Conservation (phyloP, 2,113 vertebrate genomes). For the Noturus placidus region DNA sequence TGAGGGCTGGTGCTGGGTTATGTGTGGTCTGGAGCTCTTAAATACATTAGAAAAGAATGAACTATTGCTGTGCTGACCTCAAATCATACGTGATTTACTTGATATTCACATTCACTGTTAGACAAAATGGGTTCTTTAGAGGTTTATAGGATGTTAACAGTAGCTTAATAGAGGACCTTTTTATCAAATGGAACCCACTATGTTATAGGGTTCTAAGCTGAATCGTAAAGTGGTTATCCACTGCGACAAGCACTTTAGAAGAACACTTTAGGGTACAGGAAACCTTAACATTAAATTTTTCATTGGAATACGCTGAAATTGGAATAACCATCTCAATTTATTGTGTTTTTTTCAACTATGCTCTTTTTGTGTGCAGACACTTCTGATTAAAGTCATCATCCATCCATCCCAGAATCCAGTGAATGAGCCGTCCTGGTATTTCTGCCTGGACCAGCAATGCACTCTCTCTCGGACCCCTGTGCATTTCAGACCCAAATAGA, state of each 20-base stretch:
- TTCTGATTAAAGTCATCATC: constrained; percentile 18
- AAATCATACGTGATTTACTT: neutral
- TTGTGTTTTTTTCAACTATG: no score
- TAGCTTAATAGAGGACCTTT: neutral
- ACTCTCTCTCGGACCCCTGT: constrained; percentile 23
- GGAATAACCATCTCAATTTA: neutral
- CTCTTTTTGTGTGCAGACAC: constrained; percentile 13
- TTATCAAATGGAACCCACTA: neutral
- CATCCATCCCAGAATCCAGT: constrained; percentile 22
- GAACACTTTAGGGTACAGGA: neutral
- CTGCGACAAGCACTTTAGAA: neutral
- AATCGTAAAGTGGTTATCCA: neutral
- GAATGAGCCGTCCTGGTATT: constrained; percentile 35
- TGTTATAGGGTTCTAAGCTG: neutral
- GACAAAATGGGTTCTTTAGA: neutral
- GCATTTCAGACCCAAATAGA: constrained; percentile 46
- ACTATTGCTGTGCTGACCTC: neutral
- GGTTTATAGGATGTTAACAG: neutral
- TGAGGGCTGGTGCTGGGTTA: neutral
- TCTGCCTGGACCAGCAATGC: constrained; percentile 17
- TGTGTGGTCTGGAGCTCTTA: neutral
- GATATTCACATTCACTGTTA: neutral
- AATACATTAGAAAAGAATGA: neutral
- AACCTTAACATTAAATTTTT: neutral
- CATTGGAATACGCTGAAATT: neutral